Evolutionary conservation across 1,140 invertebrate genomes (phyloP).

Genomic region (Drosophila ananassae): DNA sequence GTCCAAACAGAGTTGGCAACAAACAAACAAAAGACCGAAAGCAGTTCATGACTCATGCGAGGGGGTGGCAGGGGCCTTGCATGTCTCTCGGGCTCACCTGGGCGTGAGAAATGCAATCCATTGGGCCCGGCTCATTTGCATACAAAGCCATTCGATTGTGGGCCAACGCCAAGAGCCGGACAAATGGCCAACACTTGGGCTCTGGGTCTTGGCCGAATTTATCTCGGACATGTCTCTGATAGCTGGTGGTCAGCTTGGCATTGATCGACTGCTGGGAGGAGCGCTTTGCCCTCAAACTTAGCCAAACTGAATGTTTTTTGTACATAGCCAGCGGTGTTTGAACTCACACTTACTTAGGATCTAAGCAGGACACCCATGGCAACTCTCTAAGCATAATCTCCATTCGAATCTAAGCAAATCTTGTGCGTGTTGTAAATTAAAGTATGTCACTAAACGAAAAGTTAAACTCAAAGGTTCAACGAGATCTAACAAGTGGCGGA

Average conservation of each 20-base stretch:
- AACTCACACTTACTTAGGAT: slow-evolving; percentile 38
- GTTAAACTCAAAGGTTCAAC: slow-evolving; percentile 2
- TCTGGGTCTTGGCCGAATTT: slow-evolving; percentile 24
- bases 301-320: slow-evolving; percentile 49
- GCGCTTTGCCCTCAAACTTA: slow-evolving; percentile 16
- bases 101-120: slow-evolving; percentile 55
- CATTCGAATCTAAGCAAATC: slow-evolving; percentile 64
- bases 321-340: slow-evolving; percentile 39
- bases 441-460: slow-evolving; percentile 24
- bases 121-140: slow-evolving; percentile 65
- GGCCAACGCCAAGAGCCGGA: slow-evolving; percentile 38
- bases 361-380: slow-evolving; percentile 32
- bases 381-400: slow-evolving; percentile 56
- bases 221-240: slow-evolving; percentile 9
- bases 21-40: slow-evolving; percentile 35
- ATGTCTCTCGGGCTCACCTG: slow-evolving; percentile 23
- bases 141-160: slow-evolving; percentile 74
- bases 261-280: slow-evolving; percentile 30
- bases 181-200: slow-evolving; percentile 37
- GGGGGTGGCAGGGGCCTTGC: slow-evolving; percentile 2
- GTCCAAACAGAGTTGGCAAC: slow-evolving; percentile 44
- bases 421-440: slow-evolving; percentile 76
- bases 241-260: slow-evolving; percentile 29
- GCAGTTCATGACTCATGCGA: slow-evolving; percentile 43
- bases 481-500: slow-evolving; percentile 2